Base-by-base conservation (phyloP, 2,888 invertebrate genomes). In the Zaprionus obscuricornis region DNA sequence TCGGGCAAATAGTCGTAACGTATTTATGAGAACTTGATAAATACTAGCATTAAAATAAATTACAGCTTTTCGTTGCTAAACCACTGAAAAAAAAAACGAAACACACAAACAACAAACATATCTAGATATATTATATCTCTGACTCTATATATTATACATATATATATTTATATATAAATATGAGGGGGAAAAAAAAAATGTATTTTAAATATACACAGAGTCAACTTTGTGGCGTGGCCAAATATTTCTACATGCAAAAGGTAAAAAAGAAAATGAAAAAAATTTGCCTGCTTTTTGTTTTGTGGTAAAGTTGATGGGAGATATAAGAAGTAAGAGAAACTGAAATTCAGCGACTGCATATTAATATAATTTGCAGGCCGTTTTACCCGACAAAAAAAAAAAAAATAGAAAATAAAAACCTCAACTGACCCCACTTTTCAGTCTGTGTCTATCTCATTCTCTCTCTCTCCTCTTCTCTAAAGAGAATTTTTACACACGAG, bases 31-130 rank as follows among this genome's bases (percentile, higher is more conserved):
- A 56, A 84, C 76, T 86, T 86, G 85, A 88, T 89, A 89, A 89
- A 89, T 88, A 89, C 86, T 79, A 74, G 74, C 88, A 89, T 89
- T 89, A 89, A 89, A 87, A 88, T 85, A 89, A 89, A 89, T 89
- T 89, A 89, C 87, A 81, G 77, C 85, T 85, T 77, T 72, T 56
- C 49, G 45, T 62, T n/a, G n/a, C 10, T 18, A 22, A 39, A 33
- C 60, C 65, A 45, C 34, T 34, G 37, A 40, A 47, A 57, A 49
- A 26, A 46, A 2, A 20, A 36, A 18, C n/a, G n/a, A n/a, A n/a
- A n/a, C n/a, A n/a, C n/a, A n/a, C n/a, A n/a, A n/a, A n/a, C n/a
- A n/a, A n/a, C n/a, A 47, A 17, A 31, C 34, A 51, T 20, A 40
- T 36, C 4, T 18, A 14, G 22, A 27, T 37, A 43, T 6, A 7